Evolutionary conservation across 2,888 invertebrate genomes (phyloP), one percentile per base, ranked within the genome.

Genomic region (Orthosia gothica): DNA sequence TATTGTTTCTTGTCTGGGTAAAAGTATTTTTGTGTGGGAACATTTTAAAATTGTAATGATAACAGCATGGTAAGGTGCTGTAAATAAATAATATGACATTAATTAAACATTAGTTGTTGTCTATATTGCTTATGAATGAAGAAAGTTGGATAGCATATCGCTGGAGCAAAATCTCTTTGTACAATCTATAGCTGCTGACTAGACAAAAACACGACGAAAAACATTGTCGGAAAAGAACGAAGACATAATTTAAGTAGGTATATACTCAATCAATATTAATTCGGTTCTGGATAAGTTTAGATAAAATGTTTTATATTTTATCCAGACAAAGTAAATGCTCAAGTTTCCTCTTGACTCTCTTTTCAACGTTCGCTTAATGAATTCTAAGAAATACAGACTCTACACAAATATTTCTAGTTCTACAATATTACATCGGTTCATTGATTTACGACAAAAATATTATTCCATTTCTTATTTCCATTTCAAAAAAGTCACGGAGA

Each of bases 361-460:
- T 79, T 49, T 40, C 45, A 57, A 61, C 45, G 26, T 54, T 49
- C 70, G 49, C 7, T 32, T 13, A 40, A 58, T 62, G n/a, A 65
- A 63, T 79, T 74, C 15, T 16, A 23, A 57, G 32, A 71, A 68
- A 66, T 26, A n/a, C 66, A 57, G 23, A 62, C 7, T 57, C 50
- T 55, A 23, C 58, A 69, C 57, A 78, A 79, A 72, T 20, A 61
- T 18, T 74, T 74, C 47, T 70, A 75, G 73, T 74, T 73, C 52
- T 61, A 79, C 71, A 81, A 81, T 76, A 69, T 76, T 59, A 70
- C 74, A 80, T 64, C 65, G 65, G 69, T 86, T 79, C 79, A 87
- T 78, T 86, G 83, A 86, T 86, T 86, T 82, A 85, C 69, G 67
- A 74, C 70, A 66, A 80, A 85, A 87, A 81, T 79, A 87, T 81